Evolutionary conservation across 2,888 invertebrate genomes (phyloP).

Genomic region (Oligia strigilis): DNA sequence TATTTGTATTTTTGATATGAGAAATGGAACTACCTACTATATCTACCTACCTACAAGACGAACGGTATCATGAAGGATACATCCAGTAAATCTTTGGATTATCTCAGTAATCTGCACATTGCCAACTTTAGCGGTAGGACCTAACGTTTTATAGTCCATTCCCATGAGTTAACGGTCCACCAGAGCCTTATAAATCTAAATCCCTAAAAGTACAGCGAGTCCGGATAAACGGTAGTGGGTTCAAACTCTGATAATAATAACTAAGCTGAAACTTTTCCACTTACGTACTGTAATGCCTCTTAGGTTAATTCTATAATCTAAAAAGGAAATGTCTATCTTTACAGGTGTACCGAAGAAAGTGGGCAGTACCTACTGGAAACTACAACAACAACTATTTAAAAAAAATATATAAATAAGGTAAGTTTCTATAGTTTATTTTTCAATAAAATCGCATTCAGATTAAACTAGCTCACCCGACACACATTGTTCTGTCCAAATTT

Average conservation of each 20-base stretch:
- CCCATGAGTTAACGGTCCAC: constrained; percentile 1
- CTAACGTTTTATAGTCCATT: constrained; percentile 18
- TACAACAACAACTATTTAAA: background rate
- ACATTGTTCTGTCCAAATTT: background rate
- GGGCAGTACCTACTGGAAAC: background rate
- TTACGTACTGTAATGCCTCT: background rate
- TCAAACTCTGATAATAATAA: background rate
- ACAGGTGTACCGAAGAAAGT: constrained; percentile 39
- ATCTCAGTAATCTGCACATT: constrained; percentile 9
- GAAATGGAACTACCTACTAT: constrained; percentile 7
- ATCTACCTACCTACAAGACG: background rate
- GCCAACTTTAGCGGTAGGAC: background rate
- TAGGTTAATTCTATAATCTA: background rate
- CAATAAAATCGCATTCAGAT: background rate
- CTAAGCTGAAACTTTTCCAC: background rate
- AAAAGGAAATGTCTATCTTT: constrained; percentile 34
- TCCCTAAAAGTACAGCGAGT: background rate
- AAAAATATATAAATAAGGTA: constrained; percentile 43
- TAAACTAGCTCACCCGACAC: background rate
- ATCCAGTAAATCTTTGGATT: constrained; percentile 2
- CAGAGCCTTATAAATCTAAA: background rate
- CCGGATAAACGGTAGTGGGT: background rate
- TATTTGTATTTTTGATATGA: background rate
- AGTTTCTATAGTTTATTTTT: constrained; percentile 1
- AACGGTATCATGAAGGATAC: background rate